phyloP scores from a whole-genome alignment of 1,140 invertebrate genomes.

The Triops cancriformis region DNA sequence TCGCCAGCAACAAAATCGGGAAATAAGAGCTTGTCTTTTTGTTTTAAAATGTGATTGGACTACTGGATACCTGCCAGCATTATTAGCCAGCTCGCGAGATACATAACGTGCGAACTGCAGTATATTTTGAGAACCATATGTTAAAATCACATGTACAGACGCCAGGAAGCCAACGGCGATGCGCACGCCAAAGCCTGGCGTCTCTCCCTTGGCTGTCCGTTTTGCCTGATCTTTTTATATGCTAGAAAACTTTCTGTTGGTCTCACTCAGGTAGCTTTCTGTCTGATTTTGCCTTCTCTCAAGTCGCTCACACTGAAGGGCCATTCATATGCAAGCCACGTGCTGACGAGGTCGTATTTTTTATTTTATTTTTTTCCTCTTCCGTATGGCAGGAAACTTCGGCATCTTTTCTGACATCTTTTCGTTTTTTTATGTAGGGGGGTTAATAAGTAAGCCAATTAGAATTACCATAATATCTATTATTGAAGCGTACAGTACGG shows the following conservation, averaged over 20 bases:
- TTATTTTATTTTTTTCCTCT: background rate
- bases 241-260: background rate
- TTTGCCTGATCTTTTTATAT: background rate
- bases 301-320: background rate
- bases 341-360: background rate
- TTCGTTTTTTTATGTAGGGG: background rate
- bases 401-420: background rate
- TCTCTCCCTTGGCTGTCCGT: background rate
- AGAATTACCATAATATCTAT: conserved; percentile 14
- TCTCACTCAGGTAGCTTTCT: background rate
- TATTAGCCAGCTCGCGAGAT: background rate
- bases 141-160: background rate
- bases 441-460: background rate
- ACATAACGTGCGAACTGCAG: background rate
- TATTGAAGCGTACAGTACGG: background rate
- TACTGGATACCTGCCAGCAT: background rate
- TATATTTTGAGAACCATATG: background rate
- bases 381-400: too few species aligned
- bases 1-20: too few species aligned
- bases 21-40: too few species aligned
- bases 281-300: background rate
- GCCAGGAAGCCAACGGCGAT: background rate
- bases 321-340: conserved; percentile 9
- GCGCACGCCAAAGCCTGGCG: background rate
- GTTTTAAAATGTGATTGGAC: background rate